Percentiles rank a stretch among this genome's conserved stretches.
These are phyloP conservation scores for Camptogramma bilineatum DNA, from an alignment of 2,888 invertebrate species.

Conservation along the genomic window DNA sequence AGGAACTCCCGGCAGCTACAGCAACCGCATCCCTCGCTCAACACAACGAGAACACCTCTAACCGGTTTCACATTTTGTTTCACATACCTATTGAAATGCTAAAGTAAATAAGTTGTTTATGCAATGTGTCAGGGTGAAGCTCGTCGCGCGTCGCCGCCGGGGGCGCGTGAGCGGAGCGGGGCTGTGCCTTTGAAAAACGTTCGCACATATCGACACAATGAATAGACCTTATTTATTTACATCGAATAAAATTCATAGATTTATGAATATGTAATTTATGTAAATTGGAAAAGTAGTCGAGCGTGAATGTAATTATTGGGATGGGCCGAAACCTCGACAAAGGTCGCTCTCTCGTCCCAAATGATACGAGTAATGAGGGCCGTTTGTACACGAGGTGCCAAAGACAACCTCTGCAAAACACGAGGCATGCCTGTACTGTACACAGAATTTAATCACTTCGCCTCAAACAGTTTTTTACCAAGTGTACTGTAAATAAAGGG, in stretches of 20 bases:
- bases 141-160: background rate
- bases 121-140: constrained; percentile 9
- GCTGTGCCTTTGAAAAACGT: too few relatives aligned
- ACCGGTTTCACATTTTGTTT: background rate
- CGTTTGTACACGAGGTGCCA: background rate
- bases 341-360: constrained; percentile 6
- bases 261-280: constrained; percentile 29
- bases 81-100: constrained; percentile 2
- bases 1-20: background rate
- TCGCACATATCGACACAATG: constrained; percentile 3
- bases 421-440: background rate
- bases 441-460: background rate
- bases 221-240: constrained; percentile 23
- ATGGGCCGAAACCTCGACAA: constrained; percentile 1
- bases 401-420: background rate
- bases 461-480: background rate
- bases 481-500: background rate
- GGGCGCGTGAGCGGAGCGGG: too few relatives aligned
- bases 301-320: constrained; percentile 18
- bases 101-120: constrained; percentile 21
- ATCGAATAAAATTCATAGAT: constrained; percentile 25
- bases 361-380: constrained; percentile 3
- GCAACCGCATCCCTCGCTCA: background rate
- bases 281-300: constrained; percentile 23
- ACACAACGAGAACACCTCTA: background rate